Evolutionary conservation across 1,140 invertebrate species (phyloP), one percentile per base, ranked within the genome.

Genomic region (Drosophila gunungcola): DNA sequence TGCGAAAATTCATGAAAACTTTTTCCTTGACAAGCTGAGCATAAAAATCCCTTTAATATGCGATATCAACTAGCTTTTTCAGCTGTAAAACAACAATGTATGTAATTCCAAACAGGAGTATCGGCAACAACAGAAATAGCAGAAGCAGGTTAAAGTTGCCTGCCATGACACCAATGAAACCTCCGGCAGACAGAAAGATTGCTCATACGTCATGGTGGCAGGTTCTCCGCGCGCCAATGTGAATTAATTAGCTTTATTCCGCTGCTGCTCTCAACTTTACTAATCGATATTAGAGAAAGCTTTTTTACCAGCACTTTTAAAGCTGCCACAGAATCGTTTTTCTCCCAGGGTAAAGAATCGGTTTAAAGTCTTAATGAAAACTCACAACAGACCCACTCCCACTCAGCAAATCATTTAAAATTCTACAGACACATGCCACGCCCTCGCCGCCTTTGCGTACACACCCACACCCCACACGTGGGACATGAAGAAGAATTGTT

Each of bases 201-300:
- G 46, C 69, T 60, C 54, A 73, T 73, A 73, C 67, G 76, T 68
- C 67, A 34, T 4, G 41, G 52, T 65, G 60, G 69, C n/a, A 32
- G 52, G 9, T 39, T 3, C 38, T 12, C 16, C 38, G n/a, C 49
- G 32, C 36, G 25, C 46, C 34, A 16, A 56, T 54, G 55, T 34
- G 42, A 85, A 78, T 86, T 86, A 81, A 85, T 85, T 85, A 85
- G 68, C 78, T 86, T 78, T 86, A 77, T 69, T 73, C 63, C 48
- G 27, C 70, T 70, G 43, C 49, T 64, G 58, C 61, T 63, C 56
- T 67, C 60, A 77, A 58, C 74, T 75, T 67, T 48, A 34, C 62
- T 68, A 53, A 74, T 82, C 62, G 79, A 82, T 82, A 64, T 69
- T 46, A 21, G 11, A 11, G 43, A 34, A 13, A 3, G 12, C 32